Evolutionary conservation across 1,140 invertebrate genomes (phyloP), one percentile per base, ranked within the genome.

Genomic region (Eumeta japonica): DNA sequence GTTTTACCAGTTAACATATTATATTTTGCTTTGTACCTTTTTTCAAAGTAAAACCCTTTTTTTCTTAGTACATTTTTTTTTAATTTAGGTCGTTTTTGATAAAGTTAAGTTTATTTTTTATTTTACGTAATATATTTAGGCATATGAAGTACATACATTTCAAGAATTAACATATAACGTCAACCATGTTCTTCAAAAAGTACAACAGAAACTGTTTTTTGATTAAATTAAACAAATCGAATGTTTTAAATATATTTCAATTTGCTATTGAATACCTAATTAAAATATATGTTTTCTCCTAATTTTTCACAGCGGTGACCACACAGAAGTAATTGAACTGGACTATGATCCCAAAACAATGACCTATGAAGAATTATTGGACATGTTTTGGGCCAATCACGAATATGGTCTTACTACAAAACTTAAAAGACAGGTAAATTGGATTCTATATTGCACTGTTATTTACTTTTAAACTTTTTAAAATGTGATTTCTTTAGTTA

Each of bases 321-420:
- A 97, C 57, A 94, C 91, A 16, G 94, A 98, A 77, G 88, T 93
- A 3, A 85, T 95, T 31, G 87, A 95, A 60, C 80, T 97, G 32
- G 89, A 95, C 58, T 98, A 83, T 61, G 89, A 97, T 66, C 89
- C 91, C 9, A 81, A 82, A 31, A 53, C 81, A 3, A 82, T 90
- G 3, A 80, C 79, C 2, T 98, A 87, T 57, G 74, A 82, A 35
- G 77, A 91, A 14, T 68, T 98, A 9, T 70, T 97, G 13, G 71
- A 87, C 16, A 71, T 92, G 40, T 98, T 97, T 76, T 98, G 94
- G 92, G 83, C 85, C 36, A 89, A 92, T 60, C 94, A 98, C 61
- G 89, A 97, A 59, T 89, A 88, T 44, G 83, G 84, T 37, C 80
- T 95, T 1, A 90, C 87, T 2, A 84, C 81, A 0, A 82, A 81